These are phyloP conservation scores for Troilus luridus DNA, from an alignment of 2,888 invertebrate genomes.

Conservation along the genomic window DNA sequence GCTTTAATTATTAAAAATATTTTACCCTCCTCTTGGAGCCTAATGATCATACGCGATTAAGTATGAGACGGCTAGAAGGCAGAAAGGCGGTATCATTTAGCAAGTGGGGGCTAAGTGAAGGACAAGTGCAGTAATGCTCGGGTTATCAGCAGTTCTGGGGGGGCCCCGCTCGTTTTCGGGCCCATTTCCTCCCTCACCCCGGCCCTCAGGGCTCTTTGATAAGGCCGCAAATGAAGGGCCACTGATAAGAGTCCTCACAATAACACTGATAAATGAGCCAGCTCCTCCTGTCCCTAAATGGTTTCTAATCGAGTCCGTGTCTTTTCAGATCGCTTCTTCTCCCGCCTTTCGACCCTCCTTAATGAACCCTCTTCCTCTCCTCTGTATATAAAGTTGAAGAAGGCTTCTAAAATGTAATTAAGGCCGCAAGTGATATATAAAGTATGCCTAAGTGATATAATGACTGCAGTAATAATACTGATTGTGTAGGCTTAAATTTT, in stretches of 20 bases:
- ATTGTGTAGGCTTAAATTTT: too few species aligned
- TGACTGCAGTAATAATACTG: background rate
- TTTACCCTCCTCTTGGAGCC: background rate
- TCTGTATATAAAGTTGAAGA: background rate
- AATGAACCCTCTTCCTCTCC: background rate
- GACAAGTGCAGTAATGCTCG: slow-evolving; percentile 39
- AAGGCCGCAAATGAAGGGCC: slow-evolving; percentile 44
- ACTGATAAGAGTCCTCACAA: slow-evolving; percentile 43
- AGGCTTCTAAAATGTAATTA: background rate
- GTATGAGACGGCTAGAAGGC: background rate
- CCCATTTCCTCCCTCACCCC: slow-evolving; percentile 41
- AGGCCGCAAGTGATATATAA: background rate
- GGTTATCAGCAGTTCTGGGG: slow-evolving; percentile 32
- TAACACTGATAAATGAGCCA: slow-evolving; percentile 55
- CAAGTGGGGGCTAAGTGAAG: slow-evolving; percentile 41
- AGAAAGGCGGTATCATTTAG: slow-evolving; percentile 6
- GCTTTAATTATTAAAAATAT: background rate
- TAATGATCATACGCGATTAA: background rate
- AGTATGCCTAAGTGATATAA: background rate
- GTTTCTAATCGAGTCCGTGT: slow-evolving; percentile 52
- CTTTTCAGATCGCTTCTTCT: background rate
- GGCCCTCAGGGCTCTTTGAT: background rate
- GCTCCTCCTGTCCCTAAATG: slow-evolving; percentile 51
- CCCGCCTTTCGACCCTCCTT: background rate
- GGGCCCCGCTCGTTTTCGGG: slow-evolving; percentile 47